Conservation (phyloP, 2,797 vertebrate species). For the Coregonus suidteri region DNA sequence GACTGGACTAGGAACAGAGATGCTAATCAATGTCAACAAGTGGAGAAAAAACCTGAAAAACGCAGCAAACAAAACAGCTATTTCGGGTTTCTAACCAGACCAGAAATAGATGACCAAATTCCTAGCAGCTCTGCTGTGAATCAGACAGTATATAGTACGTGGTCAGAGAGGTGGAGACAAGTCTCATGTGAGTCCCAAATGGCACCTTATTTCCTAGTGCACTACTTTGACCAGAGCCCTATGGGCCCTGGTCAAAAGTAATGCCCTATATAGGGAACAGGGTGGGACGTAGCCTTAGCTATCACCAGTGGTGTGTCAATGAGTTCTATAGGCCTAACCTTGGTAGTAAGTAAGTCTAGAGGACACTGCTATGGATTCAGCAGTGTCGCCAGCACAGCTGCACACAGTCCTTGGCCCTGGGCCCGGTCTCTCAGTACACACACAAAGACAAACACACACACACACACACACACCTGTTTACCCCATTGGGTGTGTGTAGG, state of each 20-base stretch:
- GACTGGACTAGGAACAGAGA: conserved; percentile 36
- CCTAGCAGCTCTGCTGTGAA: background rate
- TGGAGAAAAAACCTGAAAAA: conserved; percentile 6
- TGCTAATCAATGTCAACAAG: conserved; percentile 56
- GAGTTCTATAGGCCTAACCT: background rate
- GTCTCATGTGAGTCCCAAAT: too few relatives aligned
- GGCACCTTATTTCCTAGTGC: too few relatives aligned
- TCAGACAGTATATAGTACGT: too few relatives aligned
- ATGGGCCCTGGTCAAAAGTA: too few relatives aligned
- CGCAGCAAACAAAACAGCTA: conserved; percentile 1
- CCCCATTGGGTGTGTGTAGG: conserved; percentile 34
- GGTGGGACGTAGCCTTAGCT: background rate
- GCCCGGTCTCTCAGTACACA: conserved; percentile 9
- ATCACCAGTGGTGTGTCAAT: background rate
- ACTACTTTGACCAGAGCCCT: too few relatives aligned
- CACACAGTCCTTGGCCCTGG: conserved; percentile 15
- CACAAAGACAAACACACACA: conserved; percentile 34
- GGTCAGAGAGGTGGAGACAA: too few relatives aligned
- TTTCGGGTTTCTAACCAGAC: background rate
- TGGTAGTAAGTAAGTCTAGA: conserved; percentile 12
- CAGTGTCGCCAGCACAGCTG: conserved; percentile 17
- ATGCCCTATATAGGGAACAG: too few relatives aligned
- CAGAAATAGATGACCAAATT: background rate
- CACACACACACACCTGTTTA: conserved; percentile 51
- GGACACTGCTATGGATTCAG: conserved; percentile 41